Percentiles rank a stretch among this genome's conserved stretches.
Conservation (phyloP, 2,797 vertebrate species). For the Argya squamiceps region DNA sequence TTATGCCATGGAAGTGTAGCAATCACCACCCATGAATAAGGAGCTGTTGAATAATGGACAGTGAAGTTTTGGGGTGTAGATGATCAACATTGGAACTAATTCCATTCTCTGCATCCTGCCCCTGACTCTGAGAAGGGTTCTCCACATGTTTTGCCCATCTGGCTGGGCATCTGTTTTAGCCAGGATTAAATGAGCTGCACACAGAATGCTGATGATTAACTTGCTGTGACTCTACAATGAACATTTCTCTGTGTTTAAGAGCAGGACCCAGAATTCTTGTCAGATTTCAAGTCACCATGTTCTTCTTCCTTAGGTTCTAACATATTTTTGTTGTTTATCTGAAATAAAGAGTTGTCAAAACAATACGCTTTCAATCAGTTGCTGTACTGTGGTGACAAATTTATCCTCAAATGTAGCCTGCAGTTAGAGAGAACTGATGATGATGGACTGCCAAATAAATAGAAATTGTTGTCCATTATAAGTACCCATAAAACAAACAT, state of each 20-base stretch:
- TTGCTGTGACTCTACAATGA: not conserved
- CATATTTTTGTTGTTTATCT: not conserved
- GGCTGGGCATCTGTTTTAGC: not conserved
- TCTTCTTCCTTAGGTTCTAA: not conserved
- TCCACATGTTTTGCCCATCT: not conserved
- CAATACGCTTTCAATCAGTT: not conserved
- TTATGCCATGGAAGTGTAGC: not conserved
- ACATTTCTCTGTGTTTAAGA: not conserved
- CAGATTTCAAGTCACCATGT: not conserved
- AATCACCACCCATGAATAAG: not conserved
- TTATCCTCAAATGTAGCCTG: not conserved
- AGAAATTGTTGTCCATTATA: not conserved
- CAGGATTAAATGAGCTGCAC: not conserved
- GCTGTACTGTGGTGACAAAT: not conserved
- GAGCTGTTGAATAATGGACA: not conserved
- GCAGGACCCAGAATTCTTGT: not conserved
- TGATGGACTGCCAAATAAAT: not conserved
- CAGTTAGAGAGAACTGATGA: not conserved
- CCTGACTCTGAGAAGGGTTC: not conserved
- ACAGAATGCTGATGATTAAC: not conserved
- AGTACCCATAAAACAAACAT: not conserved
- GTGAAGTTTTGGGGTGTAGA: not conserved
- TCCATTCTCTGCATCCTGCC: not conserved
- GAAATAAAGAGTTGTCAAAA: not conserved
- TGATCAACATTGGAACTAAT: not conserved